Conservation (phyloP, 2,797 vertebrate species). For the Pogonophryne albipinna region DNA sequence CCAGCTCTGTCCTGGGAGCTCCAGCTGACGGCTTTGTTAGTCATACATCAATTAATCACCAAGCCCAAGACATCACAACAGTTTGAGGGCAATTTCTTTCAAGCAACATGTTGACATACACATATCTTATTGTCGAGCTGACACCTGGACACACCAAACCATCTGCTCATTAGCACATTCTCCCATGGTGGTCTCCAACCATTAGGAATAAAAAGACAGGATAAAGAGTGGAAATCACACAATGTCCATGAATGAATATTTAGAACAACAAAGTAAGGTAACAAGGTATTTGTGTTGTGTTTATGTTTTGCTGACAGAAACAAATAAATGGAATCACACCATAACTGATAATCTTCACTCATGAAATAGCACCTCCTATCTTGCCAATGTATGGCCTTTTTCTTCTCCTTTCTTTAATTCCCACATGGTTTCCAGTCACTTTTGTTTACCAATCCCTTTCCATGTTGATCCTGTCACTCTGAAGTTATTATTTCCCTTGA, state of each 20-base stretch:
- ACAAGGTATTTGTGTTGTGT: background rate
- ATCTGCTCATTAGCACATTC: slow-evolving; percentile 59
- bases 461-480: slow-evolving; percentile 3
- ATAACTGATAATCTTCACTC: background rate
- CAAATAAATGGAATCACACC: background rate
- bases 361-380: background rate
- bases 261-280: background rate
- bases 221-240: background rate
- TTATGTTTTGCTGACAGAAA: background rate
- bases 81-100: slow-evolving; percentile 46
- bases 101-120: slow-evolving; percentile 42
- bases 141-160: slow-evolving; percentile 50
- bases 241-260: slow-evolving; percentile 5
- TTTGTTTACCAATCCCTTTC: background rate
- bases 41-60: slow-evolving; percentile 60
- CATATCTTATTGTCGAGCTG: slow-evolving; percentile 31
- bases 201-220: slow-evolving; percentile 22
- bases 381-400: background rate
- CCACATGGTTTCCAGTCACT: background rate
- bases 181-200: slow-evolving; percentile 18
- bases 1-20: slow-evolving; percentile 38
- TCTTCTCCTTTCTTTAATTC: background rate
- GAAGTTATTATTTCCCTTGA: slow-evolving; percentile 34
- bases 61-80: slow-evolving; percentile 27
- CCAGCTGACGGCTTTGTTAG: slow-evolving; percentile 50